Evolutionary conservation across 92 coral and sea anemone species (phyloP).

Genomic region (Virgularia gustaviana): DNA sequence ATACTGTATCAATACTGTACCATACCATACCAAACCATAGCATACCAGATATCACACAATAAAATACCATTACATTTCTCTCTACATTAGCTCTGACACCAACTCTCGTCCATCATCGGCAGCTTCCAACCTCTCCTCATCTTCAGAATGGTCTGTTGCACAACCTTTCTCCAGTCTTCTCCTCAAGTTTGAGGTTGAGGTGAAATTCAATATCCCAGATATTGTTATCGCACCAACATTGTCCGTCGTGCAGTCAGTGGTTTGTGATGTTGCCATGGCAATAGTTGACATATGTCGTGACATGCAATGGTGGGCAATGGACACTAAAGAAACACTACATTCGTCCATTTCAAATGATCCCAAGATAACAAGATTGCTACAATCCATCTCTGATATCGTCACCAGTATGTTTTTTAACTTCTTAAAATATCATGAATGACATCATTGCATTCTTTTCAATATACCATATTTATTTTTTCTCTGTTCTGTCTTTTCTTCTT

Average conservation of each 20-base stretch:
- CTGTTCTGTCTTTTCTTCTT: background rate
- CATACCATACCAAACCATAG: no score
- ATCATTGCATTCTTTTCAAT: background rate
- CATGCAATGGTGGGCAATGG: slow-evolving; percentile 99
- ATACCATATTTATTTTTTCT: background rate
- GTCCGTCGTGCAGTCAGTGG: slow-evolving; percentile 68
- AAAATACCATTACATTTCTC: background rate
- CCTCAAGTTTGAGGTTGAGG: slow-evolving; percentile 75
- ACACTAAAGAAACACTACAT: slow-evolving; percentile 84
- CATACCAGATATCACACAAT: background rate
- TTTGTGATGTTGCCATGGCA: slow-evolving; percentile 64
- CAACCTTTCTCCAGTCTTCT: slow-evolving; percentile 55
- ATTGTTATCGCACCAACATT: slow-evolving; percentile 81
- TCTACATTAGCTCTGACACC: slow-evolving; percentile 15
- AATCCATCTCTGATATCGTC: slow-evolving; percentile 66
- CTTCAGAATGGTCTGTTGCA: slow-evolving; percentile 48
- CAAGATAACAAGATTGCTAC: slow-evolving; percentile 50
- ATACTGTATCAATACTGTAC: no score
- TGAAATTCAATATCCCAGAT: slow-evolving; percentile 88
- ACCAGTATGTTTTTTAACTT: slow-evolving; percentile 58
- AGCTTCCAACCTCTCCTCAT: slow-evolving; percentile 49
- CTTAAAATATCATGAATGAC: background rate
- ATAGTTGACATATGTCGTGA: slow-evolving; percentile 70
- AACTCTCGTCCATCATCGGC: slow-evolving; percentile 45
- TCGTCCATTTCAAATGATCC: slow-evolving; percentile 63